A percentile compares a stretch with the other conserved stretches of the same genome.
phyloP scores from a whole-genome alignment of 2,797 vertebrate species.

The Cirrhinus mrigala region DNA sequence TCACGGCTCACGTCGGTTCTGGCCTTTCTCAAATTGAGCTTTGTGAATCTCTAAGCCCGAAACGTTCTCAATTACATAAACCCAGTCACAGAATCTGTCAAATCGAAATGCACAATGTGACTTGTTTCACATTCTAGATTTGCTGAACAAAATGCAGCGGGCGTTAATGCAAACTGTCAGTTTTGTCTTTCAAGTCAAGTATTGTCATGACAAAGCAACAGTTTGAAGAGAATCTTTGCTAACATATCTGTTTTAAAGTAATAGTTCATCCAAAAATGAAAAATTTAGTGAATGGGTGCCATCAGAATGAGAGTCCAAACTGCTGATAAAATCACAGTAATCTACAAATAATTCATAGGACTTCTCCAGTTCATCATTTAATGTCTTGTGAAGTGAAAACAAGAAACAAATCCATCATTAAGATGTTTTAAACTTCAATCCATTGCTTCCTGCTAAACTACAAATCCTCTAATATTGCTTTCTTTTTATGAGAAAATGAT shows the following conservation, averaged over 20 bases:
- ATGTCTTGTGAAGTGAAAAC: neutral
- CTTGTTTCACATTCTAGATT: neutral
- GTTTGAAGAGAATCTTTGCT: neutral
- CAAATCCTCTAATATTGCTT: neutral
- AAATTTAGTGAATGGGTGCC: neutral
- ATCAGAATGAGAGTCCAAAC: too few relatives aligned
- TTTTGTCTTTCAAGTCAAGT: slow-evolving; percentile 31
- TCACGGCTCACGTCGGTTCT: neutral
- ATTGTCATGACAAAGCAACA: slow-evolving; percentile 9
- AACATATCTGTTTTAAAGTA: slow-evolving; percentile 2
- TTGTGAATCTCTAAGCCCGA: neutral
- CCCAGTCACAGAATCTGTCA: neutral
- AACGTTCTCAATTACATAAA: neutral
- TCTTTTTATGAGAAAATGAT: neutral
- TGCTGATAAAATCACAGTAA: too few relatives aligned
- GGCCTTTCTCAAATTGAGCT: neutral
- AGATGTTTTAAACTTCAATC: neutral
- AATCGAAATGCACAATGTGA: too few relatives aligned
- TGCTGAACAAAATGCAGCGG: neutral
- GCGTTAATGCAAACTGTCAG: neutral
- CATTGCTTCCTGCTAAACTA: neutral
- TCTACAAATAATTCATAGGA: too few relatives aligned
- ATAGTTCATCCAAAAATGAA: neutral
- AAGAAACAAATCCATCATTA: neutral
- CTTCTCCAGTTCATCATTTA: too few relatives aligned